Evolutionary conservation across 2,888 invertebrate genomes (phyloP).

Genomic region (Cotesia congregata): DNA sequence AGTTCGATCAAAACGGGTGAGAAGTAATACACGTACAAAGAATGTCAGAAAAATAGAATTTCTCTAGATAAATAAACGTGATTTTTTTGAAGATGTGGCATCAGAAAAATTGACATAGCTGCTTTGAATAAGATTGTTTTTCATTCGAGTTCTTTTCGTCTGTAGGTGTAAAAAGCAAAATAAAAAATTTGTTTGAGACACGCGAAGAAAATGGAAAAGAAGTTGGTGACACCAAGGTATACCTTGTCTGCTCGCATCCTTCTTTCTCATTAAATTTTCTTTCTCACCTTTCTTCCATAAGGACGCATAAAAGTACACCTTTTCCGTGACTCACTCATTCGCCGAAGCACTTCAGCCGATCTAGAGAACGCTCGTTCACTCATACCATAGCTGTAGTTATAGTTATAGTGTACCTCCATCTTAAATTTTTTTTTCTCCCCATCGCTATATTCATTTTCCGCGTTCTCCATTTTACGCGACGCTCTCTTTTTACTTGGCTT

Average conservation of each 20-base stretch:
- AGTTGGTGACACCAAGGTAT: constrained; percentile 59
- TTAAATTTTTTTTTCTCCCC: constrained; percentile 41
- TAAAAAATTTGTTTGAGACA: constrained; percentile 37
- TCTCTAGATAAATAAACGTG: neutral
- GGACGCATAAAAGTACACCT: neutral
- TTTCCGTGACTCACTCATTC: constrained; percentile 48
- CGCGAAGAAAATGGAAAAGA: constrained; percentile 58
- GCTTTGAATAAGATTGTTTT: constrained; percentile 25
- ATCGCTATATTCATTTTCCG: constrained; percentile 59
- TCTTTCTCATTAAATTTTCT: constrained; percentile 21
- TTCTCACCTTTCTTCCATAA: constrained; percentile 6
- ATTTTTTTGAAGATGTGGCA: constrained; percentile 13
- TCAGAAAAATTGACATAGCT: constrained; percentile 23
- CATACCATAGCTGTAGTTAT: constrained; percentile 8
- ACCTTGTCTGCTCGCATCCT: constrained; percentile 24
- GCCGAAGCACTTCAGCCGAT: constrained; percentile 4
- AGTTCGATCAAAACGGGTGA: too few relatives aligned
- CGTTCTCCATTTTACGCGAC: constrained; percentile 53
- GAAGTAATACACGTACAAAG: neutral
- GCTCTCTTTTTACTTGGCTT: constrained; percentile 27
- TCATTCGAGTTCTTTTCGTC: neutral
- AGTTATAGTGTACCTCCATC: neutral
- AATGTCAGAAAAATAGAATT: constrained; percentile 13
- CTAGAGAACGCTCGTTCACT: constrained; percentile 28
- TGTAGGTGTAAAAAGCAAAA: constrained; percentile 42